Evolutionary conservation across 1,140 invertebrate genomes (phyloP).

Genomic region (Trichonephila clavipes): DNA sequence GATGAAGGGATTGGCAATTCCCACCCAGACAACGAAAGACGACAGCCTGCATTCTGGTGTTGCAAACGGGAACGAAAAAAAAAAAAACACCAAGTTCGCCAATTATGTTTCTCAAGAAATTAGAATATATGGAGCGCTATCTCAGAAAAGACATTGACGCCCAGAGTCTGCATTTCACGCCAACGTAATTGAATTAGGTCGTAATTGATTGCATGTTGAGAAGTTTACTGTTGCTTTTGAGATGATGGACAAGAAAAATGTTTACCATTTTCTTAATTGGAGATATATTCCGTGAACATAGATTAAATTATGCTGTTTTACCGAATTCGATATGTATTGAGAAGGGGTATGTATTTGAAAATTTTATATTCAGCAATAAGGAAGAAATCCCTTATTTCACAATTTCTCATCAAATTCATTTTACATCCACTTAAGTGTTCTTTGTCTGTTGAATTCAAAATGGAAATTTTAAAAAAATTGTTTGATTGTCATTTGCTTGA

Average conservation of each 20-base stretch:
- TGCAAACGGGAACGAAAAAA: not conserved
- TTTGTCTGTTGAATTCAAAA: too few relatives aligned
- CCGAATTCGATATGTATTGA: too few relatives aligned
- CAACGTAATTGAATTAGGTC: not conserved
- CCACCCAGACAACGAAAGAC: not conserved
- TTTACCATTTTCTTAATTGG: not conserved
- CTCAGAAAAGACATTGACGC: not conserved
- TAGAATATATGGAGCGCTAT: not conserved
- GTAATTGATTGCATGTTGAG: not conserved
- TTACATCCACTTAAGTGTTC: too few relatives aligned
- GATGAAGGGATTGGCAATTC: conserved; percentile 1
- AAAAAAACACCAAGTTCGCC: not conserved
- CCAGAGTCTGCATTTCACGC: not conserved
- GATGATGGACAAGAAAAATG: not conserved
- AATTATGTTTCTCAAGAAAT: not conserved
- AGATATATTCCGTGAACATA: not conserved
- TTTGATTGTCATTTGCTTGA: too few relatives aligned
- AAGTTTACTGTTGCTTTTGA: not conserved
- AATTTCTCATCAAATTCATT: too few relatives aligned
- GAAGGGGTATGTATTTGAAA: too few relatives aligned
- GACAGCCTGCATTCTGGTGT: not conserved
- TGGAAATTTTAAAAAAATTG: too few relatives aligned
- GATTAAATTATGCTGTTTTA: too few relatives aligned
- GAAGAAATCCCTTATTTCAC: too few relatives aligned
- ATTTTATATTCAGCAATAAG: too few relatives aligned